Evolutionary conservation across 2,113 vertebrate species (phyloP), one percentile per base, ranked within the genome.

Genomic region (Nothocercus julius): DNA sequence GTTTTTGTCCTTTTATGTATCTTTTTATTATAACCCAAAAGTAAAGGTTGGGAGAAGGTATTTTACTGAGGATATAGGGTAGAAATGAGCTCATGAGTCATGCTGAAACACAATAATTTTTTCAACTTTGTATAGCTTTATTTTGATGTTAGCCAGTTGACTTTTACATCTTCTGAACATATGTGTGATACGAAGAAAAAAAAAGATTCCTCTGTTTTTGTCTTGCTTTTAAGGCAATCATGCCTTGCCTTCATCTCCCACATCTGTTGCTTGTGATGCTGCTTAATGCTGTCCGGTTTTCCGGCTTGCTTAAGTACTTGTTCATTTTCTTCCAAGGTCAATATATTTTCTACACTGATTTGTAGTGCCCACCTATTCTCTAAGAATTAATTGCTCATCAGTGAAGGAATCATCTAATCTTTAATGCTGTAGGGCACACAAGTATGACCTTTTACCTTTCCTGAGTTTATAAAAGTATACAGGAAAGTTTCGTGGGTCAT

Each of bases 101-200:
- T 47, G 45, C 61, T 68, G 77, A 92, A 82, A 47, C n/a, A 22
- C 74, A 59, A 62, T 77, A 67, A 62, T 75, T 85, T 84, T 85
- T 95, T 93, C 51, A 56, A 11, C 42, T 78, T 58, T 72, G 9
- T n/a, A 25, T 61, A 28, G 32, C 45, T 95, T 78, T 72, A 32
- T 83, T 94, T 94, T 86, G 76, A 93, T 92, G 42, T 81, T 86
- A 59, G 16, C 74, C 93, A 92, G 80, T 92, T 86, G 73, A 86
- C 69, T 92, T 84, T 68, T 51, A 90, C 70, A 76, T 92, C 93
- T 86, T 59, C 24, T 51, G 69, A 67, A 94, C 82, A 7, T 63
- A 67, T 13, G 56, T 88, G 61, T 92, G 90, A 90, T 72, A 51
- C 34, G 2, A 93, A 59, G 66, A 25, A 63, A 24, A 90, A 90